phyloP scores from a whole-genome alignment of 2,888 invertebrate species.

The Pachycephus smyrnensis region DNA sequence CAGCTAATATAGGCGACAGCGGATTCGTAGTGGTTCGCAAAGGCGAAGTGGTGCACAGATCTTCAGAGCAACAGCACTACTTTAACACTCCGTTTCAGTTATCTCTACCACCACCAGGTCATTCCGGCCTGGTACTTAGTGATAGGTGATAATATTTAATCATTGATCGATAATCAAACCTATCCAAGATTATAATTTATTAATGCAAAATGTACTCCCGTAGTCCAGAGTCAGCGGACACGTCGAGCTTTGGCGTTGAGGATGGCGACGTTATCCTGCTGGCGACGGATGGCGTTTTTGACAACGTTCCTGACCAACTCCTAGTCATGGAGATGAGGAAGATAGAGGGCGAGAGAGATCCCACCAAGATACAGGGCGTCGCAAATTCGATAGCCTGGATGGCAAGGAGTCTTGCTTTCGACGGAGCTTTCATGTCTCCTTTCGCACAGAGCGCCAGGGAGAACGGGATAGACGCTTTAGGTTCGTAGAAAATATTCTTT shows the following conservation, averaged over 20 bases:
- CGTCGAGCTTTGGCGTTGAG: conserved; percentile 87
- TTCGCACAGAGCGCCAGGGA: conserved; percentile 94
- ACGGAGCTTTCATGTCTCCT: conserved; percentile 94
- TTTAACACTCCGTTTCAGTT: conserved; percentile 99
- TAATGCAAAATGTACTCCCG: conserved; percentile 36
- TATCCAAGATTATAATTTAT: not conserved
- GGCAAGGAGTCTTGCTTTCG: conserved; percentile 94
- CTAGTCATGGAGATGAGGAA: conserved; percentile 87
- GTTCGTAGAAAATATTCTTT: conserved; percentile 68
- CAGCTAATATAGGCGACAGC: conserved; percentile 99
- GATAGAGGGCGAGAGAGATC: conserved; percentile 79
- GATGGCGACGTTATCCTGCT: conserved; percentile 95
- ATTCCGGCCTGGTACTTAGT: conserved; percentile 87
- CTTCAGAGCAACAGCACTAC: conserved; percentile 98
- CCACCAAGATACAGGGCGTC: conserved; percentile 85
- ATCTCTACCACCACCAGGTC: conserved; percentile 92
- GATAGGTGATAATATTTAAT: conserved; percentile 75
- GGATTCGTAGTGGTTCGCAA: conserved; percentile 93
- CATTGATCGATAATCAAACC: conserved; percentile 6
- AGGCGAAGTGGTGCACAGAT: conserved; percentile 90
- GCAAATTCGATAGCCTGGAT: conserved; percentile 96
- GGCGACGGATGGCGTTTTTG: conserved; percentile 98
- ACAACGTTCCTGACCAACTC: conserved; percentile 94
- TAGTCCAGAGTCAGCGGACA: conserved; percentile 92
- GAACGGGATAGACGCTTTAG: conserved; percentile 93